Percentiles rank a stretch among this genome's conserved stretches.
phyloP scores from a whole-genome alignment of 2,113 vertebrate genomes.

The Pipa parva region DNA sequence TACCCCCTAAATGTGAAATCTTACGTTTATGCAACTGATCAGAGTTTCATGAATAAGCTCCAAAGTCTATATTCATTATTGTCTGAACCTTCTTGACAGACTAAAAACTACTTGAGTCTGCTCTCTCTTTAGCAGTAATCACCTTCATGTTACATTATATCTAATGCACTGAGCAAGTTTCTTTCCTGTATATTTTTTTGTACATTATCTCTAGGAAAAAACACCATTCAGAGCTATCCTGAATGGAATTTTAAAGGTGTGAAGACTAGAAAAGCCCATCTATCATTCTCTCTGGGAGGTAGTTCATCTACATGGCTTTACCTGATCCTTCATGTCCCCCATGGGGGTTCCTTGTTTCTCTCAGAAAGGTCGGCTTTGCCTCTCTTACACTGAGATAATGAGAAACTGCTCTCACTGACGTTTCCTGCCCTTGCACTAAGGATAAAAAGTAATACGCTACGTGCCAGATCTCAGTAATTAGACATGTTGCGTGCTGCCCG shows the following conservation, averaged over 20 bases:
- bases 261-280: background rate
- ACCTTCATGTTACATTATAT: too few relatives aligned
- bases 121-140: too few relatives aligned
- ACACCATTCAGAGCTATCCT: background rate
- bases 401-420: constrained; percentile 11
- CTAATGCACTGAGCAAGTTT: too few relatives aligned
- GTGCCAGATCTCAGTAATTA: constrained; percentile 24
- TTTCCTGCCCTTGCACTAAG: background rate
- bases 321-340: background rate
- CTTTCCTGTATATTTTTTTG: too few relatives aligned
- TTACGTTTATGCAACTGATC: too few relatives aligned
- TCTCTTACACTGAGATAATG: constrained; percentile 27
- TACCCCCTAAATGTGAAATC: too few relatives aligned
- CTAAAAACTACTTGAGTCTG: too few relatives aligned
- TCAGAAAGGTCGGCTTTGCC: constrained; percentile 26
- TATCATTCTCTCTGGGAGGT: background rate
- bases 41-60: too few relatives aligned
- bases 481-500: constrained; percentile 2
- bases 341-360: constrained; percentile 15
- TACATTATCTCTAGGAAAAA: too few relatives aligned
- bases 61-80: too few relatives aligned
- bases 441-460: constrained; percentile 11
- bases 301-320: background rate
- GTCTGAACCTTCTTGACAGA: too few relatives aligned
- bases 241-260: background rate